Evolutionary conservation across 2,888 invertebrate species (phyloP).

Genomic region (Drosophila rellima): DNA sequence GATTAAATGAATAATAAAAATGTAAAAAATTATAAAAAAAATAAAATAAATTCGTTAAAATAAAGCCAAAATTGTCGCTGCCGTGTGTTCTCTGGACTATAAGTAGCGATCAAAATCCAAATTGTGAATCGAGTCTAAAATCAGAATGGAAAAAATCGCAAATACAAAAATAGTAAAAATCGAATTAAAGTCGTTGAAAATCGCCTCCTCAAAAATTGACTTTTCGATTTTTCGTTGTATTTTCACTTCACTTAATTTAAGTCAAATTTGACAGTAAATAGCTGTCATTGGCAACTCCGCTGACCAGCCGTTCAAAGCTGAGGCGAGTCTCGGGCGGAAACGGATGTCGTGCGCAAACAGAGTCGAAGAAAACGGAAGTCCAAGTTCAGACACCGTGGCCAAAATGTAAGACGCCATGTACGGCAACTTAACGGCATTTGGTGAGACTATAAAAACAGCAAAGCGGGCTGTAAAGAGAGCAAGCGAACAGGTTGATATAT

Average conservation of each 20-base stretch:
- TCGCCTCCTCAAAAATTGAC: no score
- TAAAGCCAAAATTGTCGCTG: no score
- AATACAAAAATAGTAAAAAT: no score
- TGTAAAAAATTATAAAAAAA: no score
- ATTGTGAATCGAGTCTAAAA: no score
- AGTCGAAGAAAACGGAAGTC: slow-evolving; percentile 49
- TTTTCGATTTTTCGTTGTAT: no score
- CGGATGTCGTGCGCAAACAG: slow-evolving; percentile 65
- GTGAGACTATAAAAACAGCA: slow-evolving; percentile 30
- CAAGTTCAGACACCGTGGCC: slow-evolving; percentile 59
- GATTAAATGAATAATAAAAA: no score
- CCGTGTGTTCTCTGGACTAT: no score
- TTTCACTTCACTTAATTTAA: not conserved
- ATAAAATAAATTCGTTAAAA: no score
- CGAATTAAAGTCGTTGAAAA: no score
- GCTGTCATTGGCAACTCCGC: not conserved
- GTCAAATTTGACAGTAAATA: not conserved
- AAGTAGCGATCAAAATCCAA: no score
- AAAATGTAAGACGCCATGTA: slow-evolving; percentile 43
- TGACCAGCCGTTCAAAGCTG: slow-evolving; percentile 36
- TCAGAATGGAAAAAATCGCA: no score
- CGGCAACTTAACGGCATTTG: slow-evolving; percentile 36
- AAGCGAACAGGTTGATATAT: slow-evolving; percentile 25
- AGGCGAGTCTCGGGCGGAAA: slow-evolving; percentile 58
- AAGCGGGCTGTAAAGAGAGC: slow-evolving; percentile 15